Evolutionary conservation across 2,113 vertebrate genomes (phyloP), one percentile per base, ranked within the genome.

Genomic region (Puma concolor): DNA sequence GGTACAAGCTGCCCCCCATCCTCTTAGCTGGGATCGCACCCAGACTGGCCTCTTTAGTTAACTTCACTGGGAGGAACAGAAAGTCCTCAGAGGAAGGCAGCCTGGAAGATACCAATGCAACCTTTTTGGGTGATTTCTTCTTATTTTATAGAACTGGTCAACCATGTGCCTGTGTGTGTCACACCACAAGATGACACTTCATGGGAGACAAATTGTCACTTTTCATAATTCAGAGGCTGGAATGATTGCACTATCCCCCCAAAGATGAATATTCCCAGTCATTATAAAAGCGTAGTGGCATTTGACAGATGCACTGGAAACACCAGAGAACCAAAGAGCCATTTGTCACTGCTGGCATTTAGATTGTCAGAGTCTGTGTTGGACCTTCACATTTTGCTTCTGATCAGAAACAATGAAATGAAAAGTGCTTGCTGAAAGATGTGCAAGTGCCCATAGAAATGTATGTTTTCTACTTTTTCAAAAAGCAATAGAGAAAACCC

Each of bases 281-380:
- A 21, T 14, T 25, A 94, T 6, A 38, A 71, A 92, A 77, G 92
- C 95, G 71, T 74, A 66, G 81, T 17, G 80, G 76, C 63, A 38
- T 74, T 36, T 97, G 97, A 98, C 94, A 97, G 92, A 76, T 82
- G 82, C 41, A 13, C 52, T 36, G 67, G 95, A 93, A 66, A 93
- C 63, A 41, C 76, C 94, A 48, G 1, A 3, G 92, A 81, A 48
- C 91, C 77, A 27, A 2, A 77, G 76, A 83, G 67, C 83, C 81
- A 69, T 95, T 96, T 95, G 84, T 97, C 97, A 95, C 63, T 33
- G 16, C 48, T 86, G 76, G 52, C 92, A 87, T 94, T 95, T 87
- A 92, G 31, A 64, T 16, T 9, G 54, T 66, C 93, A 29, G 79
- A 48, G 57, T 72, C 90, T n/a, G 64, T 8, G 31, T 1, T 5